These are phyloP conservation scores for Schrankia costaestrigalis DNA, from an alignment of 2,888 invertebrate genomes.

Conservation along the genomic window DNA sequence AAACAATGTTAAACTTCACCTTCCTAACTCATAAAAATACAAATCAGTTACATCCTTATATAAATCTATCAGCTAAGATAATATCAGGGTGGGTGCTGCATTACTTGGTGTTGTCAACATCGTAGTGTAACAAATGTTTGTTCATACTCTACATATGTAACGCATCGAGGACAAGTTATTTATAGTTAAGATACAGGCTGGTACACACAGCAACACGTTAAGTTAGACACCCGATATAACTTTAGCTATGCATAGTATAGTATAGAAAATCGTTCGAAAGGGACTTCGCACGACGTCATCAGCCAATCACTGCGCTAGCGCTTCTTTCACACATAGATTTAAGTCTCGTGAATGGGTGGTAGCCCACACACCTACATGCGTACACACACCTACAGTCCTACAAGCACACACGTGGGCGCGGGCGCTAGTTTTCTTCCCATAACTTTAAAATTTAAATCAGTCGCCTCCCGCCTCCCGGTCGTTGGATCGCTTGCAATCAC, in stretches of 20 bases:
- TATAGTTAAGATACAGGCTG: constrained; percentile 31
- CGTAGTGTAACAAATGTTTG: constrained; percentile 42
- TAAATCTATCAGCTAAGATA: constrained; percentile 66
- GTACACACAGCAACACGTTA: constrained; percentile 10
- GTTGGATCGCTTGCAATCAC: too few species aligned
- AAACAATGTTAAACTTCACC: constrained; percentile 61
- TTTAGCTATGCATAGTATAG: too few species aligned
- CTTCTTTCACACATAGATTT: not conserved
- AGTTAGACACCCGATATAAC: not conserved
- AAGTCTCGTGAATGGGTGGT: not conserved
- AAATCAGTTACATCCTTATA: constrained; percentile 75
- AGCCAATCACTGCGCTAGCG: not conserved
- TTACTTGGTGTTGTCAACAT: constrained; percentile 40
- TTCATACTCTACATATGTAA: too few species aligned
- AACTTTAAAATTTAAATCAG: too few species aligned
- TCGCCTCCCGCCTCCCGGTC: too few species aligned
- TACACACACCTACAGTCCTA: too few species aligned
- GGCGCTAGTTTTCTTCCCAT: too few species aligned
- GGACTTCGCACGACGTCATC: too few species aligned
- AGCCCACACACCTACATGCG: too few species aligned
- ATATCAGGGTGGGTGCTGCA: constrained; percentile 67
- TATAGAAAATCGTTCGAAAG: too few species aligned
- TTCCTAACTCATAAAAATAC: constrained; percentile 75
- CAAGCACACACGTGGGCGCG: too few species aligned
- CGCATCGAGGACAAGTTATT: constrained; percentile 44